Evolutionary conservation across 2,797 vertebrate species (phyloP), one percentile per base, ranked within the genome.

Genomic region (Vespertilio murinus): DNA sequence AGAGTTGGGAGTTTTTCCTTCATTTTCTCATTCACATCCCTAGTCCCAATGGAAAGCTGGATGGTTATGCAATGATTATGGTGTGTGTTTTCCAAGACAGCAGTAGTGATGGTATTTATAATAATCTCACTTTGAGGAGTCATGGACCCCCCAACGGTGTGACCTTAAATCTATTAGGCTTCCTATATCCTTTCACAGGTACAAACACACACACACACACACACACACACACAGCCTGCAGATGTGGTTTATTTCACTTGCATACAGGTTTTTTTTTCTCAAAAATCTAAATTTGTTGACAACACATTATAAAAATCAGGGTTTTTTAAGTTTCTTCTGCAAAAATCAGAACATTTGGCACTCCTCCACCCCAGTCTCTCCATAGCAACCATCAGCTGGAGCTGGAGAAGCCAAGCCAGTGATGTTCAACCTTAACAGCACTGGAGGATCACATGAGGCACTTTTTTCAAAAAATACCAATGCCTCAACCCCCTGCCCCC

Each of bases 381-480:
- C 94, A 95, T 93, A 75, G 96, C 86, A 97, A 95, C 92, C 83
- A 54, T 91, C 87, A 82, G 35, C 88, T 93, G 81, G 69, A 94
- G 40, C 80, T 71, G 10, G 71, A 61, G 70, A 70, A 88, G 14
- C 73, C 69, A 90, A 52, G 38, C 35, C 88, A 56, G 4, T 88
- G 64, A 45, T 69, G 75, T 30, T 90, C 92, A 92, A 23, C 69
- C 35, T 81, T 81, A 73, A 45, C n/a, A 56, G 3, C 52, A 67
- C 56, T 49, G 16, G 12, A 93, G 23, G 90, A 42, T 91, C 75
- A 78, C 64, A 25, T 9, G 77, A 85, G 33, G 33, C 3, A 1
- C 56, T 59, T 88, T 88, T 90, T 35, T 81, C 30, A 61, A 88
- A 67, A 91, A 88, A 33, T 77, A 28, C 69, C 17, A 2, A 56